Evolutionary conservation across 2,888 invertebrate species (phyloP), one percentile per base, ranked within the genome.

Genomic region (Thera britannica): DNA sequence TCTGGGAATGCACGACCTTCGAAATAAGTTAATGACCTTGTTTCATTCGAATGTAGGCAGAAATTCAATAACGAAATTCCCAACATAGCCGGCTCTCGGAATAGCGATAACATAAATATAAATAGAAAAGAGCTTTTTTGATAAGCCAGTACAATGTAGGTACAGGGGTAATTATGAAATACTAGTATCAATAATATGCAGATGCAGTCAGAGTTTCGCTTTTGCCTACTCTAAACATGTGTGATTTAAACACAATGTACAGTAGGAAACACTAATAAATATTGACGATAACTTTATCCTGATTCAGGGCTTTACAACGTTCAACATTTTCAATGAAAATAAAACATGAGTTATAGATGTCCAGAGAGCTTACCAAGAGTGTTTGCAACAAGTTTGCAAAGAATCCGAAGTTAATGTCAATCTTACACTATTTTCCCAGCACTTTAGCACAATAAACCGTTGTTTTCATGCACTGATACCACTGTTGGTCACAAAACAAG

Each of bases 381-480:
- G 66, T 59, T 71, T 36, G 73, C 60, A 12, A 74, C 76, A 77
- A 78, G 66, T 59, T 71, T 36, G 73, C 60, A 12, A 74, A 77
- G 77, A 78, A 73, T 70, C 77, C 77, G 65, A 71, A 72, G 65
- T 74, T 71, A 8, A 65, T 57, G 70, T 64, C n/a, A 68, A 54
- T 41, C 56, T n/a, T 36, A 74, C 81, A 84, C 83, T 79, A 74
- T 78, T 23, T 78, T 77, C 78, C 76, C 58, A 82, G 78, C 84
- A 87, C 85, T 82, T 78, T 75, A 77, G 76, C 80, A 76, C 89
- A 88, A 84, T 79, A 72, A 83, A 86, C 84, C 79, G 83, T 86
- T 85, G 78, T 85, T 80, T 84, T 86, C 87, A 88, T 84, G 87
- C 90, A 89, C 90, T 87, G 86, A 86, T 87, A 86, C 80, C 77